phyloP scores from a whole-genome alignment of 1,140 invertebrate genomes.

The Drosophila pachea region DNA sequence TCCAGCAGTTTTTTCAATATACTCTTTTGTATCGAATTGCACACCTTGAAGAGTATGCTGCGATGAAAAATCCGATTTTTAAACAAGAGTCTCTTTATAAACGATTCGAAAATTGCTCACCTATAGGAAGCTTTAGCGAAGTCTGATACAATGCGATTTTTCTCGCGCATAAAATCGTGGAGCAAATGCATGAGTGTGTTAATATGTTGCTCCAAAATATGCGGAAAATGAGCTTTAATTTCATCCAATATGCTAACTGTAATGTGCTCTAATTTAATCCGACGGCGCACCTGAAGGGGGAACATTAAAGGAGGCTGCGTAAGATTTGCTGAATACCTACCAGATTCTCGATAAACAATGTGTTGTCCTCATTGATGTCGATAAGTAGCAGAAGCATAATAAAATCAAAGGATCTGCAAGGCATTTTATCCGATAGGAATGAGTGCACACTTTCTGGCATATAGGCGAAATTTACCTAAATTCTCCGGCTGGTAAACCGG shows the following conservation, averaged over 20 bases:
- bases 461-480: conserved; percentile 40
- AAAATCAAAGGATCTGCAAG: conserved; percentile 78
- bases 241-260: conserved; percentile 76
- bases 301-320: not conserved
- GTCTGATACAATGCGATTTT: conserved; percentile 58
- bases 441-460: not conserved
- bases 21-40: conserved; percentile 66
- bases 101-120: conserved; percentile 11
- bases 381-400: conserved; percentile 79
- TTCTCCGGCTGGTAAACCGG: conserved; percentile 34
- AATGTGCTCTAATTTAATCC: conserved; percentile 77
- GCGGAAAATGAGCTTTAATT: conserved; percentile 68
- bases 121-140: conserved; percentile 68
- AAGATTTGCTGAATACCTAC: conserved; percentile 48
- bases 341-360: conserved; percentile 76
- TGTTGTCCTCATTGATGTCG: conserved; percentile 73
- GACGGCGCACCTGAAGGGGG: conserved; percentile 59
- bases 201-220: conserved; percentile 78
- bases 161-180: conserved; percentile 71
- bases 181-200: conserved; percentile 77
- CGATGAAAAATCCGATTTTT: not conserved
- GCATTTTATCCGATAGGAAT: conserved; percentile 9
- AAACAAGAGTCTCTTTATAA: too few species aligned
- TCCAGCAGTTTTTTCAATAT: conserved; percentile 71
- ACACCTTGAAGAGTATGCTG: conserved; percentile 69